These are phyloP conservation scores for Gymnoscopelus microlampas DNA, from an alignment of 2,797 vertebrate species.

Conservation along the genomic window DNA sequence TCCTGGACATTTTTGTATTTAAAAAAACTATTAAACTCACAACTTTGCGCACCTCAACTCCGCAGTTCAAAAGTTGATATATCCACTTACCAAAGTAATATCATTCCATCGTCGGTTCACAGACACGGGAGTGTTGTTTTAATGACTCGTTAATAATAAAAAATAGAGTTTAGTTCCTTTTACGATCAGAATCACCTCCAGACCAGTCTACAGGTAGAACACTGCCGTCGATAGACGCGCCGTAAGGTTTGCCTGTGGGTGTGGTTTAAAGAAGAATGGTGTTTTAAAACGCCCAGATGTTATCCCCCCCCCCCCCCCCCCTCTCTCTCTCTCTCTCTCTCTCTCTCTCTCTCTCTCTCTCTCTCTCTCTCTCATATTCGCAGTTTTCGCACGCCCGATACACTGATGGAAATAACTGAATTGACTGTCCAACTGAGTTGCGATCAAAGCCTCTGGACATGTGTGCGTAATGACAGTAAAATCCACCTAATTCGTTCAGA, in stretches of 20 bases:
- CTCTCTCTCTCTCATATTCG: no score
- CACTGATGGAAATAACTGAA: no score
- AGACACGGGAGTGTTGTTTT: not conserved
- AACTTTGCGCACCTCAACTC: not conserved
- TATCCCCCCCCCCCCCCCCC: not conserved
- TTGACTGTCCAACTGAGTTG: no score
- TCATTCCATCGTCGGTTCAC: slow-evolving; percentile 45
- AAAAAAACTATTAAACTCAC: not conserved
- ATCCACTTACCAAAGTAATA: slow-evolving; percentile 52
- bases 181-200: slow-evolving; percentile 21
- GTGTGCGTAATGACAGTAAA: no score
- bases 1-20: no score
- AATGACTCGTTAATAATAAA: not conserved
- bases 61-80: not conserved
- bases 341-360: not conserved
- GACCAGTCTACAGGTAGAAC: slow-evolving; percentile 51
- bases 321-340: not conserved
- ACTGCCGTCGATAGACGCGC: slow-evolving; percentile 49
- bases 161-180: slow-evolving; percentile 21
- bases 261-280: slow-evolving; percentile 52
- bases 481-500: no score
- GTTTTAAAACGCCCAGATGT: not conserved
- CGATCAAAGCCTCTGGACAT: no score
- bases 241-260: slow-evolving; percentile 59
- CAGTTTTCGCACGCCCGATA: no score